These are phyloP conservation scores for Megalops atlanticus DNA, from an alignment of 2,113 vertebrate species.

Conservation along the genomic window DNA sequence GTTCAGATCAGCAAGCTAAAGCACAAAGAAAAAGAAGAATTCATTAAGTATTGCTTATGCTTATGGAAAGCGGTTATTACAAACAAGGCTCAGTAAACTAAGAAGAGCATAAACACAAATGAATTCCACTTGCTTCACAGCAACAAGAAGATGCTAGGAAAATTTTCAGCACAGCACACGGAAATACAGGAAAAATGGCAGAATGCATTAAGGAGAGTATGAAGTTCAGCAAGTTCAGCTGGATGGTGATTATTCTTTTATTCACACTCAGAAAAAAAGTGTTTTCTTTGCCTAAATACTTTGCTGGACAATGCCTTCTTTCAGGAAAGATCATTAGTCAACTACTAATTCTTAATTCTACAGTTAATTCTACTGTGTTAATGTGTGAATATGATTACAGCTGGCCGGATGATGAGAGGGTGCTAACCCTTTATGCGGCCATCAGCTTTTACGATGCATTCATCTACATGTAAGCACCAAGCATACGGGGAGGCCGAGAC, in stretches of 20 bases:
- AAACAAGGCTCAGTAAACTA: background rate
- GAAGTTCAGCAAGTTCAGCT: no score
- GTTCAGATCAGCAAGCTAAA: background rate
- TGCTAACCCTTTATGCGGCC: background rate
- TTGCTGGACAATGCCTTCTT: no score
- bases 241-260: no score
- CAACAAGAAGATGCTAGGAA: background rate
- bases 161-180: background rate
- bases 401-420: background rate
- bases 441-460: background rate
- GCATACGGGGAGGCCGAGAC: background rate
- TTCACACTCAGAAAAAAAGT: no score
- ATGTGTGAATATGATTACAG: background rate
- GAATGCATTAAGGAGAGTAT: no score
- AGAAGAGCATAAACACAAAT: background rate
- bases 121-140: background rate
- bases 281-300: no score
- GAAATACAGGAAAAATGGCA: background rate
- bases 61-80: background rate
- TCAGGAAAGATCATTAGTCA: no score
- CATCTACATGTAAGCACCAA: background rate
- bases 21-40: background rate
- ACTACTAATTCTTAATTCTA: no score
- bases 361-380: no score
- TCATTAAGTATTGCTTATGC: background rate